Evolutionary conservation across 2,888 invertebrate genomes (phyloP), one percentile per base, ranked within the genome.

Genomic region (Danaus chrysippus): DNA sequence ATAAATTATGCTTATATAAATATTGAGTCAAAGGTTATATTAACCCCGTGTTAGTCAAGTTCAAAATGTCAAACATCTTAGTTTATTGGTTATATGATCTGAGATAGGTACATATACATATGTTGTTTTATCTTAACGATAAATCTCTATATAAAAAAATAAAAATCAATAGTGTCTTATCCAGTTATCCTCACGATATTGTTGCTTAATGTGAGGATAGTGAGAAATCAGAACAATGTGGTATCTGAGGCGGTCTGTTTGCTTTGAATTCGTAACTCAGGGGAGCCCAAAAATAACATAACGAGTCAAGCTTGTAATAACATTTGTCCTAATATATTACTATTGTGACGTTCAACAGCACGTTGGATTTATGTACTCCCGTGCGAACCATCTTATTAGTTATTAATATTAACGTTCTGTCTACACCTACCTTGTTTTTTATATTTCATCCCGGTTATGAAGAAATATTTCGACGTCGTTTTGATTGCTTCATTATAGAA

Each of bases 321-420:
- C 87, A 88, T 88, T 87, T 85, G 89, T 86, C 86, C 86, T 86
- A 88, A 87, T 87, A 88, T 87, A 87, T 87, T 83, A 86, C 83
- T 85, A 86, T 87, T 87, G 87, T 87, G 88, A 87, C 87, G 86
- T 79, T 79, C 77, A 77, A 71, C 82, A 81, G 80, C 84, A 76
- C 73, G 73, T 78, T 74, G 81, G 85, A 87, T 86, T 87, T 87
- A 87, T 86, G 77, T 81, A 84, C 79, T 77, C 75, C 82, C 82
- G 83, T 86, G 86, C 81, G 82, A 86, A 85, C 84, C 75, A 84
- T 84, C 81, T 81, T 84, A 81, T 82, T 87, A 88, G 87, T 82
- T 87, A 88, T 88, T 86, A 83, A 84, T 83, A 88, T 87, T 82
- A 86, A 88, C 87, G 83, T 73, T 68, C 66, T 79, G 86, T 88